A percentile compares a stretch with the other conserved stretches of the same genome.
phyloP scores from a whole-genome alignment of 2,113 vertebrate genomes.

The Callocephalon fimbriatum region DNA sequence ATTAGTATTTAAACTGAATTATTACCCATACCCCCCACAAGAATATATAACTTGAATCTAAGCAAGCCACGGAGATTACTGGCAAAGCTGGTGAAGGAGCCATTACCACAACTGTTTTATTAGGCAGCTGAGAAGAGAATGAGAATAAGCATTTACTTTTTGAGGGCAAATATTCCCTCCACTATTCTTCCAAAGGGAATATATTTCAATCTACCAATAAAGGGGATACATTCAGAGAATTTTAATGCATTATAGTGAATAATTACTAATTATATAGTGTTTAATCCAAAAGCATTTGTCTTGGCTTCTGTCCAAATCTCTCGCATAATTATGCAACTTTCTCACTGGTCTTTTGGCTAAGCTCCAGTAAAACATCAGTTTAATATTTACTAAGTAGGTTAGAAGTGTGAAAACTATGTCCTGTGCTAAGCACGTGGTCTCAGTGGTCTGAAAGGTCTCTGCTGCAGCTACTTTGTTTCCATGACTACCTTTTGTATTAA shows the following conservation, averaged over 20 bases:
- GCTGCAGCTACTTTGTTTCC: not conserved
- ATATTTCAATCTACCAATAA: constrained; percentile 5
- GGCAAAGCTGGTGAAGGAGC: not conserved
- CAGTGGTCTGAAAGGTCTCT: not conserved
- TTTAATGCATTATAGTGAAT: not conserved
- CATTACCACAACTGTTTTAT: not conserved
- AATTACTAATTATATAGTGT: not conserved
- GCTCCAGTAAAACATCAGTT: not conserved
- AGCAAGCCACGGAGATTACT: not conserved
- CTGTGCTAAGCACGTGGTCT: not conserved
- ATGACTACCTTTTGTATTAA: not conserved
- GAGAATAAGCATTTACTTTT: not conserved
- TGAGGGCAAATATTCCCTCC: not conserved
- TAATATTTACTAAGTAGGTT: not conserved
- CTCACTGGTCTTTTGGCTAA: not conserved
- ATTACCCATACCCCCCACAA: not conserved
- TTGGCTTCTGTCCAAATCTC: constrained; percentile 8
- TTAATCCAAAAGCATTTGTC: not conserved
- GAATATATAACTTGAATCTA: not conserved
- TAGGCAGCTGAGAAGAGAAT: not conserved
- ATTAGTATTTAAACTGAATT: not conserved
- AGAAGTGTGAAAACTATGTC: not conserved
- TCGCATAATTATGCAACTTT: not conserved
- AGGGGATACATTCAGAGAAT: not conserved
- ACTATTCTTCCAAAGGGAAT: not conserved